These are phyloP conservation scores for Hippocampus guttulatus DNA, from an alignment of 2,113 vertebrate species.

Conservation along the genomic window DNA sequence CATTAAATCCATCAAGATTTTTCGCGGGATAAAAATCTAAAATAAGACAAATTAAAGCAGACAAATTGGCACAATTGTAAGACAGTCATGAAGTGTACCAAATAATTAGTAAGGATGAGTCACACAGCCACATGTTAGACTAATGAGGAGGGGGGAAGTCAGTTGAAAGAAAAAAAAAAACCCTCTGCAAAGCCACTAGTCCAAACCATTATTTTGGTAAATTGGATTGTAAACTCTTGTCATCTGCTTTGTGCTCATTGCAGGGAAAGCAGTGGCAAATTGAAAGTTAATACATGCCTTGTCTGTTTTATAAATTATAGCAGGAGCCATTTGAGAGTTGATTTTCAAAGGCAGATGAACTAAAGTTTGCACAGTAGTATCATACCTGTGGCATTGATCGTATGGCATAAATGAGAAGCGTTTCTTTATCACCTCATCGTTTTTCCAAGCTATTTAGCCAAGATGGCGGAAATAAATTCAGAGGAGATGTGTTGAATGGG, in stretches of 20 bases:
- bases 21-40: conserved; percentile 4
- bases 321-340: conserved; percentile 12
- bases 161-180: not conserved
- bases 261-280: conserved; percentile 38
- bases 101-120: conserved; percentile 33
- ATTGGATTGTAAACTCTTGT: conserved; percentile 34
- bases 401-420: conserved; percentile 42
- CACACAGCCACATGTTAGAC: conserved; percentile 35
- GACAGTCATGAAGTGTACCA: conserved; percentile 11
- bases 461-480: conserved; percentile 46
- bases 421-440: conserved; percentile 42
- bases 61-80: conserved; percentile 29
- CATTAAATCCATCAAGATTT: conserved; percentile 2
- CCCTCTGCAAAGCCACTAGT: conserved; percentile 13
- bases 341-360: conserved; percentile 4
- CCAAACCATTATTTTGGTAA: conserved; percentile 28
- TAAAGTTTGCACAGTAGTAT: conserved; percentile 14
- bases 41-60: conserved; percentile 1
- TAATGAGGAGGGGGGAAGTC: conserved; percentile 18
- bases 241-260: conserved; percentile 20
- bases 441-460: conserved; percentile 37
- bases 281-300: conserved; percentile 43
- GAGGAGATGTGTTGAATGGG: conserved; percentile 49
- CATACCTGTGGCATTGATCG: conserved; percentile 25
- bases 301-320: conserved; percentile 34